Percentiles rank a stretch among this genome's conserved stretches.
phyloP scores from a whole-genome alignment of 2,888 invertebrate species.

The Lymantria monacha region DNA sequence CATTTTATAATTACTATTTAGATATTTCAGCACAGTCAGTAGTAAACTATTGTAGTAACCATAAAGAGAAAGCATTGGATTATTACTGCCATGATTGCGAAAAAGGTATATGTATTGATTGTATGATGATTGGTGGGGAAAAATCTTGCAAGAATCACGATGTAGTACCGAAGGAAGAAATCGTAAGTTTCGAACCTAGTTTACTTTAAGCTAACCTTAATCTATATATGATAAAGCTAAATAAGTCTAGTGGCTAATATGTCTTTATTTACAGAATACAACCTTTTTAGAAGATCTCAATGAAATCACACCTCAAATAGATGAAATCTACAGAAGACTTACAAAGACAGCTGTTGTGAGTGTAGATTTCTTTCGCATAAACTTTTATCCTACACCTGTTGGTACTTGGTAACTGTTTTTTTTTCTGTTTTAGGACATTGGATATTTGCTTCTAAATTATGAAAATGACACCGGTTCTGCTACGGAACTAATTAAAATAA shows the following conservation, averaged over 20 bases:
- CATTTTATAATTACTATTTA: constrained; percentile 12
- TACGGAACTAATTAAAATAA: constrained; percentile 46
- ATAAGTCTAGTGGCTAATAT: neutral
- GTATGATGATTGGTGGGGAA: constrained; percentile 67
- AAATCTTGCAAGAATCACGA: constrained; percentile 71
- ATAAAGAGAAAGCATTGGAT: constrained; percentile 58
- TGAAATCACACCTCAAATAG: constrained; percentile 56
- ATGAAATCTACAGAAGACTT: constrained; percentile 64
- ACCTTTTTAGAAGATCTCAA: constrained; percentile 50
- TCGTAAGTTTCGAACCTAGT: constrained; percentile 48
- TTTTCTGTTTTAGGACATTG: constrained; percentile 56
- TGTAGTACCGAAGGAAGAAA: constrained; percentile 59
- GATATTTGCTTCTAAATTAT: constrained; percentile 58
- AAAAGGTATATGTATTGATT: constrained; percentile 69
- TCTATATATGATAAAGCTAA: too few relatives aligned
- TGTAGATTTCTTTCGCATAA: constrained; percentile 7
- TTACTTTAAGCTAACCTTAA: too few relatives aligned
- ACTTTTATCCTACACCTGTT: neutral
- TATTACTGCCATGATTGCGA: constrained; percentile 69
- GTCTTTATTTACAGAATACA: constrained; percentile 56
- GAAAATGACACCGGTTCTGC: constrained; percentile 52
- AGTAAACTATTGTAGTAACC: constrained; percentile 54
- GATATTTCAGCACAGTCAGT: constrained; percentile 33
- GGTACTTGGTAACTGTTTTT: neutral
- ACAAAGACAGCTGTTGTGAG: constrained; percentile 74